Evolutionary conservation across 37 sponge, comb jelly and placozoan genomes (phyloP), one percentile per base, ranked within the genome.

Genomic region (Ephydatia muelleri): DNA sequence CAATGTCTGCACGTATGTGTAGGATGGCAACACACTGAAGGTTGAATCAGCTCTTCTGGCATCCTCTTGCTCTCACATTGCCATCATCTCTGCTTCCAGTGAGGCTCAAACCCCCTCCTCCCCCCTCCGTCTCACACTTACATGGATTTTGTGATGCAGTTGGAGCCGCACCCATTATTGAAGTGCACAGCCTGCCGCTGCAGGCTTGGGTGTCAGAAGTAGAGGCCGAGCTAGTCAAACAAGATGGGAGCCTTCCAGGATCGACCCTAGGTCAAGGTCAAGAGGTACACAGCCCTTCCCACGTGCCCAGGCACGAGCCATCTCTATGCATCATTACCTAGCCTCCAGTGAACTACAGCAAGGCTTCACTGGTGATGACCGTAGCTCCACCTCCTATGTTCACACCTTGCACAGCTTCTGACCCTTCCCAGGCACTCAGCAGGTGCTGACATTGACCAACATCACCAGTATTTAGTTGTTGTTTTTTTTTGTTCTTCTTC

Each of bases 341-440:
- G 37, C 37, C 68, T 69, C 28, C 57, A 84, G 75, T 65, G 26
- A 31, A 68, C 16, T 85, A 65, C 68, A 64, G 85, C 23, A 85
- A 85, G 67, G 40, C 86, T 38, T 32, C 73, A 25, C 77, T 85
- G 11, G 65, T 90, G 57, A 69, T 43, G 30, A 39, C 26, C 11
- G 14, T 85, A 67, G 19, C 14, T 3, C 80, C 80, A 26, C 90
- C 90, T 5, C 31, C 13, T 27, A 28, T 79, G 2, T 48, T 83
- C 29, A 13, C 75, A 9, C 80, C 89, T 22, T 83, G 82, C 37
- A 40, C 78, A 12, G 68, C 67, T 1, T 68, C 9, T 19, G 71
- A 82, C 30, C 90, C 86, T 68, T 68, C 77, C 5, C 21, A 80
- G 77, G 86, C 81, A 37, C 65, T 90, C 9, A 65, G 75, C 8